Evolutionary conservation across 2,888 invertebrate species (phyloP).

Genomic region (Pachliopta kotzebuea): DNA sequence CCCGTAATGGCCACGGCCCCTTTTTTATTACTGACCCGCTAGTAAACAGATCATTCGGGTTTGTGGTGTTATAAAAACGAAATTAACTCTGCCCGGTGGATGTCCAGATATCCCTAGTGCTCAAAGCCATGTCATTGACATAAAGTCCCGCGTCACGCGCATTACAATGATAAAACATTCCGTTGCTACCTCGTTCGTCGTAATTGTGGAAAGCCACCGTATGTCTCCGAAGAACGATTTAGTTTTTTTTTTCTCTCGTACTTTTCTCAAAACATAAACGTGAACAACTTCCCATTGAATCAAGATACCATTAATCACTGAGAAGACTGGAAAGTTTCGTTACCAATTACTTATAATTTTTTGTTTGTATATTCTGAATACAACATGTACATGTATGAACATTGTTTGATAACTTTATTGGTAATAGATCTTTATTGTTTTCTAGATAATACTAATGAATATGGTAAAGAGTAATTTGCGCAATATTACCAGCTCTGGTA

Average conservation of each 20-base stretch:
- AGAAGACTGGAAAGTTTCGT: no score
- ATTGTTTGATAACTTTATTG: no score
- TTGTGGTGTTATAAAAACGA: slow-evolving; percentile 80
- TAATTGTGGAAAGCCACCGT: slow-evolving; percentile 28
- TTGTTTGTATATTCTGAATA: no score
- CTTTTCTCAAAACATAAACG: no score
- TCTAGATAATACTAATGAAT: no score
- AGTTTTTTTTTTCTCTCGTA: background rate
- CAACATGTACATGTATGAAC: no score
- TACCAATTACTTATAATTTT: no score
- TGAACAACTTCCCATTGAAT: no score
- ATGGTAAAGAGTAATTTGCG: no score
- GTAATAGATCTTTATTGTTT: no score
- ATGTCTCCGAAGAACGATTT: background rate
- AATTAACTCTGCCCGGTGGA: slow-evolving; percentile 75
- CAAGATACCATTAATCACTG: no score
- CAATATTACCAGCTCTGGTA: no score
- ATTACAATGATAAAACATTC: slow-evolving; percentile 53
- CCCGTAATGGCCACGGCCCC: slow-evolving; percentile 75
- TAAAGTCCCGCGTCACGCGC: slow-evolving; percentile 62
- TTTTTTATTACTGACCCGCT: slow-evolving; percentile 80
- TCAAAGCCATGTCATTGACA: slow-evolving; percentile 60
- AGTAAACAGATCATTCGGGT: slow-evolving; percentile 81
- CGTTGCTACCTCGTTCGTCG: slow-evolving; percentile 47
- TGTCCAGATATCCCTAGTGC: slow-evolving; percentile 68